Conservation (phyloP, 2,797 vertebrate genomes). For the Chaetophractus vellerosus region DNA sequence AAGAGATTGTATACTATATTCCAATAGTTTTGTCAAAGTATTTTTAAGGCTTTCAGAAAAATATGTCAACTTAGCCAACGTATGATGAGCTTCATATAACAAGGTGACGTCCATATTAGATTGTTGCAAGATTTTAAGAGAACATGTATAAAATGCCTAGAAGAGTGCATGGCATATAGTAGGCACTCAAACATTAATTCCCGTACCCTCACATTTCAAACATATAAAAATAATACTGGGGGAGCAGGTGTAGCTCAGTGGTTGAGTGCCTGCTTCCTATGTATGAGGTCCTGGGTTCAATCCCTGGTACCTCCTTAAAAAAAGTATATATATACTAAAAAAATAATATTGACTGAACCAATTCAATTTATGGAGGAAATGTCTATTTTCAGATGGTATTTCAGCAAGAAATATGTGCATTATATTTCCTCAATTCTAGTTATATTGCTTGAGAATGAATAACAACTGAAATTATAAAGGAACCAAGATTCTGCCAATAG, state of each 20-base stretch:
- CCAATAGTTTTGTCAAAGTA: slow-evolving; percentile 5
- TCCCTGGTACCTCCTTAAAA: no score
- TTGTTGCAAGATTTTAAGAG: slow-evolving; percentile 43
- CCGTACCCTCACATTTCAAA: slow-evolving; percentile 14
- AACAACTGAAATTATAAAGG: slow-evolving; percentile 71
- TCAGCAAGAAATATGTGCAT: slow-evolving; percentile 65
- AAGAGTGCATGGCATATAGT: not conserved
- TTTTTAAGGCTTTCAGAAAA: slow-evolving; percentile 49
- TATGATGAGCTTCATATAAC: slow-evolving; percentile 31
- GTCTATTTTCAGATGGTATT: slow-evolving; percentile 20
- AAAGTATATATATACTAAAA: no score
- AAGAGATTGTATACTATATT: not conserved
- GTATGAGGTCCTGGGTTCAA: no score
- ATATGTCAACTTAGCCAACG: not conserved
- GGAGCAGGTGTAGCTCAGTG: no score
- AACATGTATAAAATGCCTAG: not conserved
- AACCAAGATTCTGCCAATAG: not conserved
- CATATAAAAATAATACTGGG: not conserved
- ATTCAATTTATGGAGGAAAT: slow-evolving; percentile 52
- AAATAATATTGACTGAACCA: slow-evolving; percentile 20
- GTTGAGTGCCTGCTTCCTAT: no score
- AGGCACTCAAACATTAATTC: not conserved
- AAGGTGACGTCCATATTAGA: not conserved
- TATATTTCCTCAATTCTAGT: slow-evolving; percentile 67
- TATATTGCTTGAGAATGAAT: slow-evolving; percentile 58